Base-by-base conservation (phyloP, 2,113 vertebrate species). In the Picathartes gymnocephalus region DNA sequence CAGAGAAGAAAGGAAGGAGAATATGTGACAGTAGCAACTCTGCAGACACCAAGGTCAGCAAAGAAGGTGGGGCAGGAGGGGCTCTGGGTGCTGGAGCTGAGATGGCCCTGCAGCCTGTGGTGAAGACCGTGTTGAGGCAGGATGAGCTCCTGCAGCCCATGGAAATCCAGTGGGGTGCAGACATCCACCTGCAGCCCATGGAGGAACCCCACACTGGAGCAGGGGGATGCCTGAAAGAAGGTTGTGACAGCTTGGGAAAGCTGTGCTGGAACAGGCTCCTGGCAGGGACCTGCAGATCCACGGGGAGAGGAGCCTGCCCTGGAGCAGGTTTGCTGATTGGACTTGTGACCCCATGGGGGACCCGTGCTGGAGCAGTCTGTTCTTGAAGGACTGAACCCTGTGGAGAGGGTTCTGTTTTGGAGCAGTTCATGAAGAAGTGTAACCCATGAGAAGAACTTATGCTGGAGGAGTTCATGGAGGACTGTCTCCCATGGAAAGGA, bases 91-190 rank as follows among this genome's bases (percentile, higher is more conserved):
- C 28, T 3, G 1, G 44, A 45, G 27, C 45, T 78, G 72, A 28
- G 33, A 23, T 60, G 4, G 33, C 19, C 14, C 39, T 47, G 47
- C 30, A 53, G 45, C 45, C 61, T 0, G 0, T 12, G 25, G n/a
- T 31, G 53, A 68, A 68, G 39, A 60, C 21, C 45, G 11, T 35
- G 30, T 20, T 40, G 70, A 69, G 35, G 17, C 25, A 35, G 30
- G 31, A 45, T 47, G n/a, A 61, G 30, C 30, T 47, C 8, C 47
- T 90, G 70, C 21, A 61, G 47, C 8, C 53, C 4, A 2, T 35
- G 61, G 78, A 74, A 40, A n/a, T 76, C 47, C 7, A 2, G 0
- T 24, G 30, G 16, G 8, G 30, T 31, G 24, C 31, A 61, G 47
- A 89, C n/a, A 61, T n/a, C 30, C 39, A 47, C 61, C 33, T 60